Percentiles rank a stretch among this genome's conserved stretches.
phyloP scores from a whole-genome alignment of 2,888 invertebrate genomes.

The Allolobophora icterica region DNA sequence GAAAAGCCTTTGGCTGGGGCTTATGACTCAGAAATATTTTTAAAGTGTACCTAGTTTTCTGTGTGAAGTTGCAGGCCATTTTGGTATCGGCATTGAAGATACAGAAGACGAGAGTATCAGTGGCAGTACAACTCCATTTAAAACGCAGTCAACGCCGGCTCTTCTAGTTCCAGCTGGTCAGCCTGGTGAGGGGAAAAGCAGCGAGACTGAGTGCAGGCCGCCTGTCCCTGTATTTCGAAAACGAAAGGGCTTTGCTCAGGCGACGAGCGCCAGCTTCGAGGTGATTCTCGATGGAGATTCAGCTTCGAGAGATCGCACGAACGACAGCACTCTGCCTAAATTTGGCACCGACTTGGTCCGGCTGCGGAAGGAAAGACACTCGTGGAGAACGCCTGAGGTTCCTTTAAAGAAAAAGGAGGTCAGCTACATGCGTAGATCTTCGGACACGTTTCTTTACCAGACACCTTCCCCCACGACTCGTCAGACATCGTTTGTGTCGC shows the following conservation, averaged over 20 bases:
- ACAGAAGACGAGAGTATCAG: neutral
- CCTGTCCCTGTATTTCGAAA: conserved; percentile 1
- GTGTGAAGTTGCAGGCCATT: neutral
- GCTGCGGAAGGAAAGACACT: neutral
- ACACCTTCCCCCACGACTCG: neutral
- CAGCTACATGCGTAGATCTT: neutral
- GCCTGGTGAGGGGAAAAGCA: neutral
- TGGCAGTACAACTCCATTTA: neutral
- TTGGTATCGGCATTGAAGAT: neutral
- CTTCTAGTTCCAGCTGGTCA: neutral
- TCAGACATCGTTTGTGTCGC: neutral
- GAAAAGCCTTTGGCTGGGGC: neutral
- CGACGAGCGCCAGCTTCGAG: neutral
- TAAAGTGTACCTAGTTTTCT: neutral
- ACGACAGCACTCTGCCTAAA: neutral
- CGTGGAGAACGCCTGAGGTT: neutral
- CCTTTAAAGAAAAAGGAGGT: neutral
- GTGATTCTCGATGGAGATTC: neutral
- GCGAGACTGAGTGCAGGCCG: neutral
- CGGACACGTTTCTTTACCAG: conserved; percentile 7
- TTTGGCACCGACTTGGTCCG: neutral
- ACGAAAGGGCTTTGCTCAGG: neutral
- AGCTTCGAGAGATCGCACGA: neutral
- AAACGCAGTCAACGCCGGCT: conserved; percentile 6
- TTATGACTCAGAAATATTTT: neutral